Base-by-base conservation (phyloP, 1,140 invertebrate species). In the Holcopasites calliopsidis region DNA sequence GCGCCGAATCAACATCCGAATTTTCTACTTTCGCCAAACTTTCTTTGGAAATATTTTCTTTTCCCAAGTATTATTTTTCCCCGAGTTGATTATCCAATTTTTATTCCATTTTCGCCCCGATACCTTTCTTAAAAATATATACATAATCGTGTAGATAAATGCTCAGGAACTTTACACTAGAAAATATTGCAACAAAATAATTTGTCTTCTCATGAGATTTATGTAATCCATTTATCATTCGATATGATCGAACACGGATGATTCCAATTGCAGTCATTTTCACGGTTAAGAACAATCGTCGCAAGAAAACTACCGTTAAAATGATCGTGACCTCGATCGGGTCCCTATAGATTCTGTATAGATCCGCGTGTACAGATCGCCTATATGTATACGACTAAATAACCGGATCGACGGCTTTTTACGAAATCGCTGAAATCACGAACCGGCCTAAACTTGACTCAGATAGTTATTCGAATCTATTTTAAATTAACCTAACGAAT, bases 271-370 rank as follows among this genome's bases (percentile, higher is more conserved):
- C 26, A 23, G 40, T 44, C 11, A 10, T 42, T 76, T 82, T 72
- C 78, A 69, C 72, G 72, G 70, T 69, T 72, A 79, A 69, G 62
- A 68, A 42, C 57, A 69, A 80, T 49, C 77, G 78, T 70, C 55
- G 55, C 42, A 40, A 40, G 72, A 76, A 69, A 82, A 82, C 69
- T 82, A 82, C 80, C 80, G 80, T 82, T 82, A 81, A 81, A 81
- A 58, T 52, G 68, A 82, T 82, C 80, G 75, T 82, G 80, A 81
- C 80, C 80, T 82, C 80, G 58, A 82, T 82, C 49, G 70, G 38
- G 62, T 10, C 69, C 69, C 62, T 10, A 44, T 60, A 64, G 79
- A 81, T 73, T 82, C 79, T 82, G 75, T 82, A 64, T 69, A 49
- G 74, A 81, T 82, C 68, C 74, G 55, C 18, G 52, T 77, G 44